Percentiles rank a stretch among this genome's conserved stretches.
Evolutionary conservation across 2,797 vertebrate species (phyloP).

Genomic region (Lateolabrax maculatus): DNA sequence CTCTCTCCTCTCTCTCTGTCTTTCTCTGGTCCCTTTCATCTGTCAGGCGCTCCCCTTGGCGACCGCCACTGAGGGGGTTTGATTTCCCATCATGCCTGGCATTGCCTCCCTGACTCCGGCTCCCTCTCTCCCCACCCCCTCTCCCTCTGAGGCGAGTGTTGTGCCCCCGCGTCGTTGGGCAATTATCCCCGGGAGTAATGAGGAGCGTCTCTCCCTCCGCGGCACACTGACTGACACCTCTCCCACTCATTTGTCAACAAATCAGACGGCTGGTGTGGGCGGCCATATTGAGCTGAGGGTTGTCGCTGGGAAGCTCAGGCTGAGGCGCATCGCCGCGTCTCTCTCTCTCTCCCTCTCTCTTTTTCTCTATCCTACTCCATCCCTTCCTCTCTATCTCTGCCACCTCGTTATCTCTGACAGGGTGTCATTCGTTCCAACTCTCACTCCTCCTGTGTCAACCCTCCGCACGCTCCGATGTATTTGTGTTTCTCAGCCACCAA

Average conservation of each 20-base stretch:
- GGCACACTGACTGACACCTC: slow-evolving; percentile 86
- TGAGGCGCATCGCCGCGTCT: slow-evolving; percentile 69
- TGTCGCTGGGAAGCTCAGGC: slow-evolving; percentile 76
- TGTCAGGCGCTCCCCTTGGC: slow-evolving; percentile 82
- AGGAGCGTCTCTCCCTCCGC: slow-evolving; percentile 80
- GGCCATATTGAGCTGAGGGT: slow-evolving; percentile 87
- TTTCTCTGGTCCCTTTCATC: slow-evolving; percentile 80
- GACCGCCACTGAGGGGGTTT: slow-evolving; percentile 81
- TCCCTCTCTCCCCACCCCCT: slow-evolving; percentile 56
- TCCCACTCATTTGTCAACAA: slow-evolving; percentile 90
- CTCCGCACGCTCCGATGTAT: slow-evolving; percentile 72
- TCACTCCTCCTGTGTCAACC: slow-evolving; percentile 80
- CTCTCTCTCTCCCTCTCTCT: slow-evolving; percentile 60
- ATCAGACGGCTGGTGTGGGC: slow-evolving; percentile 87
- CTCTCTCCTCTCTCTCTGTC: slow-evolving; percentile 74
- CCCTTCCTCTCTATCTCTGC: slow-evolving; percentile 78
- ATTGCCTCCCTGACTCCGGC: slow-evolving; percentile 69
- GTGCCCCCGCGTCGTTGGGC: slow-evolving; percentile 82
- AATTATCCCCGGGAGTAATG: slow-evolving; percentile 88
- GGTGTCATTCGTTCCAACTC: slow-evolving; percentile 81
- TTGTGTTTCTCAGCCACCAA: slow-evolving; percentile 70
- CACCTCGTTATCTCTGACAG: slow-evolving; percentile 87
- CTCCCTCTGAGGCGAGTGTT: slow-evolving; percentile 72
- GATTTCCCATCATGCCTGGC: slow-evolving; percentile 85
- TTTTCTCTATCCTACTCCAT: slow-evolving; percentile 78